Base-by-base conservation (phyloP, 2,888 invertebrate species). In the Drosophila meridiana region DNA sequence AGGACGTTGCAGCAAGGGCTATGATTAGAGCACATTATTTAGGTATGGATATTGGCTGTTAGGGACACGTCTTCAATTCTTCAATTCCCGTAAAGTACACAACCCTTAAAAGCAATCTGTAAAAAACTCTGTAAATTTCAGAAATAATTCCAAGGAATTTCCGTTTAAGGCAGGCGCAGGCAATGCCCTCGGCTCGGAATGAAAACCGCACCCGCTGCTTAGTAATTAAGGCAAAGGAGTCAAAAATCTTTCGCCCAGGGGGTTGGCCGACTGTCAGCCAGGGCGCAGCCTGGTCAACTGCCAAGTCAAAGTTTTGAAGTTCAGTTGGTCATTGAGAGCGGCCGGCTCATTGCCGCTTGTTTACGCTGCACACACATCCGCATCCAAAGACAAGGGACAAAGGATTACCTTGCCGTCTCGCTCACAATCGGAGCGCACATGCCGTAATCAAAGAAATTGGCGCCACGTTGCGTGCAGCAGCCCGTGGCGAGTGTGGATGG, bases 291-390 rank as follows among this genome's bases (percentile, higher is more conserved):
- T 78, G 79, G 79, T 83, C 79, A 80, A 56, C 63, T 68, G 70
- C 61, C 73, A 73, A 80, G 79, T 84, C 75, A 75, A 89, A 89
- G 87, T 85, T 83, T 87, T 83, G 82, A 91, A 90, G 89, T 90
- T 91, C 89, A 89, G 84, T 91, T 90, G 90, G 90, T 90, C 91
- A 90, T 84, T 89, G 78, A 88, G 82, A 77, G 77, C 71, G 60
- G 68, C 66, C 71, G 60, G 68, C 66, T 74, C 72, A 69, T 60
- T 80, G 82, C 80, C 78, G 85, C 69, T 71, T 80, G 68, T 80
- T 73, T 80, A 77, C 76, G 68, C 20, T 69, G 80, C 59, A 53
- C 65, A 72, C 67, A 20, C 20, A 20, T 20, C 20, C 20, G 20
- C 20, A 76, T 26, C 70, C 69, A 68, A 87, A 89, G 89, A 89